Conservation (phyloP, 2,113 vertebrate species). For the Paralichthys olivaceus region DNA sequence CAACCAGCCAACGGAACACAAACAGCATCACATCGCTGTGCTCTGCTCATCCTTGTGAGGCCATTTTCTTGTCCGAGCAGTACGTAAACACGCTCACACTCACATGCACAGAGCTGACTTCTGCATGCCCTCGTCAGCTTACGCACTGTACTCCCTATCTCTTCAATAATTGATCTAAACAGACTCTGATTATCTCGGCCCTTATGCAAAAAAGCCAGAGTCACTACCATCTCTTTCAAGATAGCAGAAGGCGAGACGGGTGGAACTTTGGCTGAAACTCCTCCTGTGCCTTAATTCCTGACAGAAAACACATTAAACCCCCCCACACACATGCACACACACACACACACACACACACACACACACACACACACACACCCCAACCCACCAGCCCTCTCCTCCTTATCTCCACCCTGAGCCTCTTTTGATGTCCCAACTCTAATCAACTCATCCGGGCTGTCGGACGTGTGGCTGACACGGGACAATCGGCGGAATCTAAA, state of each 20-base stretch:
- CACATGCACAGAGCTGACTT: slow-evolving; percentile 30
- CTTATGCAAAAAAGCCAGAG: slow-evolving; percentile 60
- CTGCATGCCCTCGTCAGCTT: slow-evolving; percentile 30
- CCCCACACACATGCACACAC: slow-evolving; percentile 1
- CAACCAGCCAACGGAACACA: not conserved
- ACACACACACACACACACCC: not conserved
- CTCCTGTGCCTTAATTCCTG: slow-evolving; percentile 65
- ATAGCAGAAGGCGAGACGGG: slow-evolving; percentile 63
- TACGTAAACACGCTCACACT: not conserved
- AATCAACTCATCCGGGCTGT: slow-evolving; percentile 76
- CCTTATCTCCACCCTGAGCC: slow-evolving; percentile 69
- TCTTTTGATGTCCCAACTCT: slow-evolving; percentile 81
- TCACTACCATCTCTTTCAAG: slow-evolving; percentile 62
- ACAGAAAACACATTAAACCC: slow-evolving; percentile 58
- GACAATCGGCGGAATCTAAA: slow-evolving; percentile 82
- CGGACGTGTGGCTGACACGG: slow-evolving; percentile 72
- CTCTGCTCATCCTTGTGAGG: not conserved
- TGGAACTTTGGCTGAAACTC: slow-evolving; percentile 73
- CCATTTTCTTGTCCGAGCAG: not conserved
- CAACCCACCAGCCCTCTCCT: slow-evolving; percentile 16
- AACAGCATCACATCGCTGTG: not conserved
- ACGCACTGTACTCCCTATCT: slow-evolving; percentile 52
- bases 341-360: not conserved
- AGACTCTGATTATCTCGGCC: slow-evolving; percentile 62
- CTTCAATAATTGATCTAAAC: slow-evolving; percentile 69